A percentile compares a stretch with the other conserved stretches of the same genome.
Conservation (phyloP, 2,113 vertebrate species). For the Hemibagrus wyckioides region DNA sequence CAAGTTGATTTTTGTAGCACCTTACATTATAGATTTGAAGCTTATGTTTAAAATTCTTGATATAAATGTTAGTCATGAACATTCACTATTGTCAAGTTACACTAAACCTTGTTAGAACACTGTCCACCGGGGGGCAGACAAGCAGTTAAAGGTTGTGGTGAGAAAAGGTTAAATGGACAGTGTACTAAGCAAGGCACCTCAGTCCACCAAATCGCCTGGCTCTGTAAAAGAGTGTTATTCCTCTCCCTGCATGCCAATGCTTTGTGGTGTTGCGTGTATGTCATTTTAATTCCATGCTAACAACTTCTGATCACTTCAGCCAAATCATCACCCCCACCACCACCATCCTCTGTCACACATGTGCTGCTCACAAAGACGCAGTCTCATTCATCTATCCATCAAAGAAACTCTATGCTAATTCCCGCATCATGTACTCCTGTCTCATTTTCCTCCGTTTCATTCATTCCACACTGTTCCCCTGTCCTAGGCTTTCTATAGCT, state of each 20-base stretch:
- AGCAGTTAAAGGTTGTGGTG: constrained; percentile 15
- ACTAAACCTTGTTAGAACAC: constrained; percentile 5
- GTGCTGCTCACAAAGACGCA: constrained; percentile 29
- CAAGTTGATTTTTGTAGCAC: neutral
- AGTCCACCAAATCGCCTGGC: neutral
- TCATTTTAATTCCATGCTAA: constrained; percentile 55
- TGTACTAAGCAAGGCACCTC: neutral
- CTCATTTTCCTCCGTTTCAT: constrained; percentile 46
- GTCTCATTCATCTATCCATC: constrained; percentile 51
- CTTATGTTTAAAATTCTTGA: neutral
- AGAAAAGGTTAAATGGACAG: constrained; percentile 14
- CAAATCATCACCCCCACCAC: constrained; percentile 38
- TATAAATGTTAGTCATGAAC: neutral
- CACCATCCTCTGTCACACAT: constrained; percentile 38
- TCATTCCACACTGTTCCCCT: constrained; percentile 29
- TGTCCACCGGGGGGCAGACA: constrained; percentile 52
- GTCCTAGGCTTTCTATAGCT: constrained; percentile 46
- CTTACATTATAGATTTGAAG: neutral
- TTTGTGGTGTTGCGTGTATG: constrained; percentile 35
- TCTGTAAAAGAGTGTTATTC: constrained; percentile 25
- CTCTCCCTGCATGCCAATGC: constrained; percentile 23
- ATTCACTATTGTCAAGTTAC: neutral
- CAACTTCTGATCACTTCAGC: constrained; percentile 54
- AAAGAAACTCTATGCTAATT: constrained; percentile 58
- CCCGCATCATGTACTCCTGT: constrained; percentile 57